Base-by-base conservation (phyloP, 2,888 invertebrate species). In the Danaus chrysippus region DNA sequence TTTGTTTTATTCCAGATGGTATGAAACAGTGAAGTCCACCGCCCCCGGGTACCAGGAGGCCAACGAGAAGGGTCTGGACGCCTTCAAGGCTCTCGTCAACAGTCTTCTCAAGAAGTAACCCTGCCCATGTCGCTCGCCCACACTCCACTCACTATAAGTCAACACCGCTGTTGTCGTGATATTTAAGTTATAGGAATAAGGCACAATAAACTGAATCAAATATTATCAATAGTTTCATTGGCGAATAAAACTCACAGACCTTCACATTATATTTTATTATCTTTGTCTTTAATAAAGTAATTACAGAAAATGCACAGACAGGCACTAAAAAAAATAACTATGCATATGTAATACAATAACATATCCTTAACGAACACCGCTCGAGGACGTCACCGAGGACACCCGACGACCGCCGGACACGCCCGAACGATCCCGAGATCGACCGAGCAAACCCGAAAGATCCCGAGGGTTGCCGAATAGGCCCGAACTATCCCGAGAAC, bases 271-370 rank as follows among this genome's bases (percentile, higher is more conserved):
- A 85, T 87, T 89, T 89, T 89, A 88, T 90, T 89, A 90, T 89
- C 88, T 90, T 89, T 89, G 90, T 91, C 87, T 91, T 91, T 87
- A 88, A 90, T 90, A 90, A 90, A 90, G 89, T 91, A 90, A 89
- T 90, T 91, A 91, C 87, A 90, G 23, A 34, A 34, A 34, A 34
- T 34, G 23, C 23, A 34, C 23, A 34, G 90, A 86, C 88, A 90
- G 89, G 89, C 90, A 88, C 89, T 91, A 90, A 89, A 89, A 87
- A 34, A 89, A 91, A 89, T 88, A 90, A 91, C 87, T 89, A 90
- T 90, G 89, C 90, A 84, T 88, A 88, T 87, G 83, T 89, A 87
- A 86, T 87, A 87, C 83, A 87, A 84, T 89, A 84, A 88, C 83
- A 87, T 88, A 89, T 82, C 83, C 80, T 83, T 84, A 86, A 84